Evolutionary conservation across 1,140 invertebrate species (phyloP), one percentile per base, ranked within the genome.

Genomic region (Heliothis subflexa): DNA sequence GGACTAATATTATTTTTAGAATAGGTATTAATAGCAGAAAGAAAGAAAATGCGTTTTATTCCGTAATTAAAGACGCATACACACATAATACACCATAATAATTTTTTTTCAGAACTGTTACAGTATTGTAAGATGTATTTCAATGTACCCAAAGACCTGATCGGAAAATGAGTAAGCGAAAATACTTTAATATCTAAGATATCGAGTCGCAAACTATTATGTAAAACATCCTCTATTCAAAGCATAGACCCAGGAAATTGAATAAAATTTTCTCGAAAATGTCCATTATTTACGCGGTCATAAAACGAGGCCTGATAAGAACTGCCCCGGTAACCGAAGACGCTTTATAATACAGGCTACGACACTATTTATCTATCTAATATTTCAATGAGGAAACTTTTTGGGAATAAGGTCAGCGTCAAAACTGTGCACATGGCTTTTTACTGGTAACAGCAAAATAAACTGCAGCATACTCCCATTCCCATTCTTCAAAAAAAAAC

Each of bases 281-380:
- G 54, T 64, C 75, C 77, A 68, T 80, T 83, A 82, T 83, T 85
- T 82, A 85, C 68, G 82, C 57, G 79, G 78, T 71, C 73, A 81
- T 85, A 85, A 85, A 85, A 79, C 74, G 81, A 68, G 64, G 21
- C 59, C 64, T 79, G 84, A 83, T 85, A 85, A 85, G 78, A 61
- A 70, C 40, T 45, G 70, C 73, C 47, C 54, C 73, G 64, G 68
- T 78, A 70, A 81, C 71, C 55, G 21, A 33, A 52, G 25, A 79
- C 40, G 21, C 74, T 76, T 61, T 68, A 70, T 78, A 75, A 78
- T 40, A 62, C 18, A 64, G 73, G 79, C 78, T 59, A 79, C 81
- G 73, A 79, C 72, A 68, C 54, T 85, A 78, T 83, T 80, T 81
- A 85, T 85, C 77, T 81, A 74, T 81, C 82, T 78, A 83, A 83